Evolutionary conservation across 2,888 invertebrate species (phyloP).

Genomic region (Drosophila neotestacea): DNA sequence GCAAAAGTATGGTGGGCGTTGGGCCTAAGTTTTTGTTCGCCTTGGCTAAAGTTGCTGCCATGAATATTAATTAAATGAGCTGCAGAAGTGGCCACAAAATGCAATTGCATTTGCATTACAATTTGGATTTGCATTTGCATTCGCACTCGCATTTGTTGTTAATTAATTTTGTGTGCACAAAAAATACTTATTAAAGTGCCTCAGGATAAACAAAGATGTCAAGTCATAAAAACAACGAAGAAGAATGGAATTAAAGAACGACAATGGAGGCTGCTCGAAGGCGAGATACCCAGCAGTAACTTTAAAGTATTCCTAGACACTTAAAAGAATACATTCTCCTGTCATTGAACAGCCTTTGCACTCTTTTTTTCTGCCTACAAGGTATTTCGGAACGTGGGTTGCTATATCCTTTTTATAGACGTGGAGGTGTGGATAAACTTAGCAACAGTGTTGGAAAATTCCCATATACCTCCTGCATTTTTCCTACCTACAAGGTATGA

Average conservation of each 20-base stretch:
- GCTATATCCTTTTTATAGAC: neutral
- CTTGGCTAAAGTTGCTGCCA: conserved; percentile 55
- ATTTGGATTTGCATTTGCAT: conserved; percentile 36
- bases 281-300: neutral
- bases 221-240: conserved; percentile 22
- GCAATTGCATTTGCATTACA: conserved; percentile 65
- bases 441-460: neutral
- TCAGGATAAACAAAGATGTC: conserved; percentile 36
- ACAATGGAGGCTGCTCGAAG: neutral
- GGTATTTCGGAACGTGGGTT: neutral
- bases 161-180: conserved; percentile 68
- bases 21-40: conserved; percentile 8
- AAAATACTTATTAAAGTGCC: conserved; percentile 54
- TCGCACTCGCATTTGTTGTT: conserved; percentile 62
- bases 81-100: conserved; percentile 62
- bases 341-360: neutral
- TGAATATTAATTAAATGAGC: conserved; percentile 80
- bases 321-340: neutral
- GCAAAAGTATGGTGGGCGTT: neutral
- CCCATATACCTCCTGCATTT: neutral
- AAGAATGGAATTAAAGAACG: conserved; percentile 66
- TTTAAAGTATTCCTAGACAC: neutral
- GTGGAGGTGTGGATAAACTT: neutral
- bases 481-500: neutral
- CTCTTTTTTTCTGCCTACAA: neutral